Evolutionary conservation across 1,140 invertebrate genomes (phyloP).

Genomic region (Anoplolepis gracilipes): DNA sequence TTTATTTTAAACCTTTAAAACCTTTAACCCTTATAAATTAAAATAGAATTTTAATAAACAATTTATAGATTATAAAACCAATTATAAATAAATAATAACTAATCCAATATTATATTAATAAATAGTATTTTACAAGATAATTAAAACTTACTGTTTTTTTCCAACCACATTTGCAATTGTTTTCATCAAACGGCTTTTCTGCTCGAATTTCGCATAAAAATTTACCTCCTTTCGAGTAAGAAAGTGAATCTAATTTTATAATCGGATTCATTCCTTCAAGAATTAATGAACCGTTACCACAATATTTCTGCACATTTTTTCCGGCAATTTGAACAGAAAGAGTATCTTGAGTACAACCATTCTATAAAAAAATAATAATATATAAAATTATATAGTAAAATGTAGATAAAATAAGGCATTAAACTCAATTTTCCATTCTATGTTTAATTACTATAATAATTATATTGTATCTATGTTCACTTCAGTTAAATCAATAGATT

Average conservation of each 20-base stretch:
- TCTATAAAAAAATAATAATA: no score
- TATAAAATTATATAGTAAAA: no score
- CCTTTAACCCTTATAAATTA: neutral
- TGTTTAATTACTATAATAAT: no score
- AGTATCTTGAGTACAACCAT: conserved; percentile 74
- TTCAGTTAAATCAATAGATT: no score
- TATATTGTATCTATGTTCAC: no score
- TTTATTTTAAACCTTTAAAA: no score
- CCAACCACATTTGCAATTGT: conserved; percentile 86
- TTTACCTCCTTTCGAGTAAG: conserved; percentile 76
- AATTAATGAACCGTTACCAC: conserved; percentile 84
- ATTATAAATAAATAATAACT: neutral
- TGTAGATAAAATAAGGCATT: conserved; percentile 11
- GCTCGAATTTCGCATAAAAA: conserved; percentile 85
- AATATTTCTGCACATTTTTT: conserved; percentile 82
- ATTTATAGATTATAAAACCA: neutral
- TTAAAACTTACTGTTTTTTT: conserved; percentile 85
- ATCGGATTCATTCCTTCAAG: conserved; percentile 80
- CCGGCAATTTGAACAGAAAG: conserved; percentile 51
- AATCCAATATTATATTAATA: no score
- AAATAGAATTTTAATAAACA: neutral
- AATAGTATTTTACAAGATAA: neutral
- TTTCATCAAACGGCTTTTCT: conserved; percentile 40
- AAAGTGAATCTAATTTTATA: conserved; percentile 78
- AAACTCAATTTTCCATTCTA: no score